Evolutionary conservation across 2,888 invertebrate genomes (phyloP), one percentile per base, ranked within the genome.

Genomic region (Nephrotoma guestfalica): DNA sequence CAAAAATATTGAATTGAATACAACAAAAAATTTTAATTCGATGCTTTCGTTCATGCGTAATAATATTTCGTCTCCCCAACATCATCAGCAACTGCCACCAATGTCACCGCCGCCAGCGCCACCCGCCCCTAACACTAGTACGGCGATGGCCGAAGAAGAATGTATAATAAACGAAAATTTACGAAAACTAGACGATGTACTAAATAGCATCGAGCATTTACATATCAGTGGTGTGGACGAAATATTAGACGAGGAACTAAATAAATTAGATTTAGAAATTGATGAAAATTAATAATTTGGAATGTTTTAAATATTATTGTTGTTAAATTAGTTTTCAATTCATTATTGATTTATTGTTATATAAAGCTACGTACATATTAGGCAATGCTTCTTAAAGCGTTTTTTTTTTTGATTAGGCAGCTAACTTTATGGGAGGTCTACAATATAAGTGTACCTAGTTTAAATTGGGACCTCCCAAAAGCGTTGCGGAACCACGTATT

Each of bases 241-340:
- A 43, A 85, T 85, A 30, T 43, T 85, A 42, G 91, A 91, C 86
- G 91, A 90, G 86, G 91, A 91, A 88, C 88, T 91, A 5, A 89
- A 89, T 87, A 91, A 90, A 88, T 88, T 91, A 13, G 85, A 85
- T 18, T 9, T 43, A 43, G 85, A 85, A 85, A 18, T 18, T 85
- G 45, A 85, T 45, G n/a, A 71, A 30, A 71, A 71, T 71, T 15
- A 15, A 47, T 57, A 57, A 47, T 47, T 30, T 47, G 13, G 11
- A 47, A 47, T 13, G 0, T 30, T 30, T 30, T 30, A 18, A 18
- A 57, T 6, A 57, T 30, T 30, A 71, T 71, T 71, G 71, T 71
- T 71, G 71, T 71, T 71, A 71, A 71, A 71, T 71, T 71, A 57
- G 71, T 71, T 71, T 71, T 71, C 71, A 71, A 71, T 71, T 71